Base-by-base conservation (phyloP, 1,140 invertebrate genomes). In the Drosophila varians region DNA sequence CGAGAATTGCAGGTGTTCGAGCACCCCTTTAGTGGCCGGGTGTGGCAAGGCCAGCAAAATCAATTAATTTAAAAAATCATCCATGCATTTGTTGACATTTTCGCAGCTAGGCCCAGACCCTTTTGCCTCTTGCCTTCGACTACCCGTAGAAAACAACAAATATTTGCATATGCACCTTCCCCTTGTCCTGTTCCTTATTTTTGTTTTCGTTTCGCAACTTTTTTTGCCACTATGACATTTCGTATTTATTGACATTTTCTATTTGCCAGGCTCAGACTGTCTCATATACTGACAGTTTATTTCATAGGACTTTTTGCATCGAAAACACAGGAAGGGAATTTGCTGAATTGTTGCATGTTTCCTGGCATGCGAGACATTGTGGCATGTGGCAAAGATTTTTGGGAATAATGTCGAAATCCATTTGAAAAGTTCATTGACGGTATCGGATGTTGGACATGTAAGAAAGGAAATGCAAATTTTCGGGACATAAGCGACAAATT, bases 1-100 rank as follows among this genome's bases (percentile, higher is more conserved):
- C 28, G 11, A 31, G 45, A 3, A n/a, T n/a, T n/a, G 16, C 18
- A 9, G 11, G 19, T 31, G 16, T 49, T 47, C 38, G 9, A 21
- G 1, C 21, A 4, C 21, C 8, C 52, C 16, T 14, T 2, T 12
- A 12, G 36, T 38, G 47, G 52, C 28, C n/a, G 16, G 25, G 51
- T 28, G 16, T 26, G 40, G 36, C 76, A 86, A 86, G 73, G 73
- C 55, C 77, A 86, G 57, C 61, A 76, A 80, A 86, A 87, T 87
- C 80, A 86, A 86, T 87, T 86, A 87, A 87, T 74, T 86, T 87
- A 80, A 87, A 84, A 40, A 68, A 77, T 64, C 57, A 64, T 61
- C 43, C 60, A 57, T 86, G 71, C 77, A 77, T 45, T 58, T 61
- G 38, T 49, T 83, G 49, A 58, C 70, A 65, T 65, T 74, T 52